Evolutionary conservation across 2,113 vertebrate species (phyloP), one percentile per base, ranked within the genome.

Genomic region (Upupa epops): DNA sequence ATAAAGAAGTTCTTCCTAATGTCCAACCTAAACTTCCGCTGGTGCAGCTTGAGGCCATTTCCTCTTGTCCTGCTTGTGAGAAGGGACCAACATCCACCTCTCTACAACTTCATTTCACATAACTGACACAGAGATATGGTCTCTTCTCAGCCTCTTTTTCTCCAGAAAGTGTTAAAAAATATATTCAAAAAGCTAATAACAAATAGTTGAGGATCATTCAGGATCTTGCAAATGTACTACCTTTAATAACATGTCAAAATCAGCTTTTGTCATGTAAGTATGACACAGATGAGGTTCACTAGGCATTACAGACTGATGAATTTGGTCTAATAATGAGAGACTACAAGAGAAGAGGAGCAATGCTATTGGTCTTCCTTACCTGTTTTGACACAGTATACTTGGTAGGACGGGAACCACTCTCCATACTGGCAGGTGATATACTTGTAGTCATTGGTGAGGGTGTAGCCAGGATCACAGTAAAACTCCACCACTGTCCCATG

Each of bases 391-490:
- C 98, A 98, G 96, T 97, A 98, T 42, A 98, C 97, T 49, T 98
- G 98, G 88, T 98, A 98, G 71, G 98, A 97, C 18, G 98, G 98
- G 91, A 98, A 98, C 98, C 98, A 98, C 86, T 98, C 97, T 58
- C 98, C 98, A 0, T 98, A 98, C 95, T 98, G 98, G 95, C 98
- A 98, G 66, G 98, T 98, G 94, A 98, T 98, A 90, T 98, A 98
- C 86, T 98, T 98, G 96, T 98, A 98, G 86, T 98, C 98, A 6
- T 98, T 98, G 92, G 97, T 97, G 91, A 98, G 97, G 89, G 97
- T 97, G 96, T 98, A 98, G 45, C 98, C 98, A 3, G 98, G 97
- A 42, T 98, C 97, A 61, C 98, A 98, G 97, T 98, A 98, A 73
- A 98, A 98, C 89, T 98, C 98, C 64, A 98, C 98, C 88, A 98